Conservation (phyloP, 2,113 vertebrate species). For the Amphiprion percula region DNA sequence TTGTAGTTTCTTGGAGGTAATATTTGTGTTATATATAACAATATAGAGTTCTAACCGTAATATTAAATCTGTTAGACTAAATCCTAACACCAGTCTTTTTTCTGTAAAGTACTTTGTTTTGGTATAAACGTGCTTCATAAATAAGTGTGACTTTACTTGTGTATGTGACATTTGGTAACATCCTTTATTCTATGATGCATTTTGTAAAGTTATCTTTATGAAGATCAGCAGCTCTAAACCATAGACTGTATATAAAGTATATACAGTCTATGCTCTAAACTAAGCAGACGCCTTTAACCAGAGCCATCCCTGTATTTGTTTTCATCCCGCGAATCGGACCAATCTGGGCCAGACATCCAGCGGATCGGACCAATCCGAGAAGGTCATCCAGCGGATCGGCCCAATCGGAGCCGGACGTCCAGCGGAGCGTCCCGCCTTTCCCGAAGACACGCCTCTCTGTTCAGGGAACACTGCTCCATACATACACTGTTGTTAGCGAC, state of each 20-base stretch:
- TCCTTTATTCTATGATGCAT: no score
- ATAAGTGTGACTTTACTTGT: no score
- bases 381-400: no score
- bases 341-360: constrained; percentile 28
- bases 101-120: no score
- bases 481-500: constrained; percentile 83
- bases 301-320: constrained; percentile 71
- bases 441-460: constrained; percentile 74
- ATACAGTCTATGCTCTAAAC: background rate
- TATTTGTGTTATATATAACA: no score
- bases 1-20: no score
- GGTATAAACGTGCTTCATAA: no score
- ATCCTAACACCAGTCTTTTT: no score
- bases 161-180: no score
- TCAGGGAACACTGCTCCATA: constrained; percentile 79
- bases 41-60: no score
- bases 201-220: background rate
- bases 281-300: constrained; percentile 30
- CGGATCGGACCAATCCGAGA: constrained; percentile 72
- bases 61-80: no score
- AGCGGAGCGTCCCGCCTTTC: constrained; percentile 64
- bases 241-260: no score
- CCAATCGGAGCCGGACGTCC: constrained; percentile 30
- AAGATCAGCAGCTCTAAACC: background rate
- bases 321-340: constrained; percentile 46